Base-by-base conservation (phyloP, 1,140 invertebrate genomes). In the Andrena cerasifolii region DNA sequence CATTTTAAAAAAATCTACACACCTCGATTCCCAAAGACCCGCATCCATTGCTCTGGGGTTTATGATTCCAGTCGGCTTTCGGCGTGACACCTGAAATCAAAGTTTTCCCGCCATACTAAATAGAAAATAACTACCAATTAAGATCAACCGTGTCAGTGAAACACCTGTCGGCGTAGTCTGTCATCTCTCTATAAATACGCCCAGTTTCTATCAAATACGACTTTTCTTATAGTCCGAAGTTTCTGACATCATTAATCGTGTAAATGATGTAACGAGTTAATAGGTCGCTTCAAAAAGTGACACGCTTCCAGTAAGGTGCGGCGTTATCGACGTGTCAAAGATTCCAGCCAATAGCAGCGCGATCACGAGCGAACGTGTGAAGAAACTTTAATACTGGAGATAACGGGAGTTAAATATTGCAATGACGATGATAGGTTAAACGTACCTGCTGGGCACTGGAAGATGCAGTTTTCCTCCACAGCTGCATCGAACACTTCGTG, bases 401-500 rank as follows among this genome's bases (percentile, higher is more conserved):
- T 28, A 31, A 47, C 28, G 7, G 0, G 36, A 28, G 7, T 14
- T 49, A 43, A 56, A 10, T 6, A 49, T 16, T n/a, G 62, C 2
- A 21, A 21, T n/a, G 18, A 28, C 8, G 18, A 47, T n/a, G 1
- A 28, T 21, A 59, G 65, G 74, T 70, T 59, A 53, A 21, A 21
- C 18, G 47, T 92, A 95, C 96, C 96, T 86, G 91, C 93, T 8
- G 96, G 95, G 91, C 97, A 98, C 71, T 94, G 92, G 89, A 94
- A 97, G 40, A 96, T 90, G 86, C 97, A 98, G 59, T 96, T 94
- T 89, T 98, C 97, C 85, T 97, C 96, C 14, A 97, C 95, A 16
- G 96, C 96, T 5, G 96, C 96, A 90, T 97, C 95, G 73, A 97
- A 95, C 6, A 97, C 95, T 76, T 97, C 96, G 86, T 97, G 96